phyloP scores from a whole-genome alignment of 64 coral and sea anemone genomes.

The Acropora yongei region DNA sequence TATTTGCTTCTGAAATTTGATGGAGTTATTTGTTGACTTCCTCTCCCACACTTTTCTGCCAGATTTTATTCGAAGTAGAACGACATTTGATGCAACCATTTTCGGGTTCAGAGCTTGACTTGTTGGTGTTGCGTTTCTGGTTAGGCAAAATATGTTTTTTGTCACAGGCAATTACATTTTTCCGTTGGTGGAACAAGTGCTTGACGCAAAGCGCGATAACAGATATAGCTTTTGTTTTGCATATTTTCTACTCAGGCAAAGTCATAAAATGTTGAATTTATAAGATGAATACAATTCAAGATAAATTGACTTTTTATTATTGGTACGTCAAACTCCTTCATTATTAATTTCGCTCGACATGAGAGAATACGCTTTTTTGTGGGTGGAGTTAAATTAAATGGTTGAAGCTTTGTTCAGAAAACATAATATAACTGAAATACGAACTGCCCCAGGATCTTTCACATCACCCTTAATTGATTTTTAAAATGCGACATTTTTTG shows the following conservation, averaged over 20 bases:
- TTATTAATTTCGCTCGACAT: slow-evolving; percentile 6
- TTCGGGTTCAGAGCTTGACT: too few relatives aligned
- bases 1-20: background rate
- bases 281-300: background rate
- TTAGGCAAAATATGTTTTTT: too few relatives aligned
- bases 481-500: background rate
- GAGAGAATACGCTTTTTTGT: background rate
- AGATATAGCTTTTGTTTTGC: background rate
- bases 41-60: background rate
- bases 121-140: too few relatives aligned
- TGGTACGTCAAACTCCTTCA: background rate
- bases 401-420: slow-evolving; percentile 5
- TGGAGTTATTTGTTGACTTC: background rate
- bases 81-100: background rate
- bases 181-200: too few relatives aligned
- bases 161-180: too few relatives aligned
- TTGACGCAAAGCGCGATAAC: background rate
- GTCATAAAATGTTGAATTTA: background rate
- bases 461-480: background rate
- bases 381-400: slow-evolving; percentile 10
- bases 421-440: slow-evolving; percentile 4
- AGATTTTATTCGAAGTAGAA: background rate
- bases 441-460: slow-evolving; percentile 12
- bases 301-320: slow-evolving; percentile 8
- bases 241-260: background rate